These are phyloP conservation scores for Troides oblongomaculatus DNA, from an alignment of 2,888 invertebrate genomes.

Conservation along the genomic window DNA sequence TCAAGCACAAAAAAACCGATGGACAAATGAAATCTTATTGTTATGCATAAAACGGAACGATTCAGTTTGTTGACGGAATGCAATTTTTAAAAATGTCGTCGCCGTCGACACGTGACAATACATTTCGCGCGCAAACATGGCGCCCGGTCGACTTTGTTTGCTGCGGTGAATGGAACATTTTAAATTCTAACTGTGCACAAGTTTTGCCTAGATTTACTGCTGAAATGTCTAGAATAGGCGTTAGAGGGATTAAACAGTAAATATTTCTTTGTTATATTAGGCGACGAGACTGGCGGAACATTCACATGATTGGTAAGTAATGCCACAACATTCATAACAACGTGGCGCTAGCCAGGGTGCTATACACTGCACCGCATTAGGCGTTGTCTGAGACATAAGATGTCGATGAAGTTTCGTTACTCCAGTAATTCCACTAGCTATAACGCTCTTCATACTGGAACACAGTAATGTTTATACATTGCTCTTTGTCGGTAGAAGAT, in stretches of 20 bases:
- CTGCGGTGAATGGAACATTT: slow-evolving; percentile 13
- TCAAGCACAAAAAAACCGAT: too few species aligned
- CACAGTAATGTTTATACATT: too few species aligned
- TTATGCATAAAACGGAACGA: slow-evolving; percentile 17
- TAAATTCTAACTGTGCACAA: slow-evolving; percentile 14
- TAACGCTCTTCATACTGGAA: too few species aligned
- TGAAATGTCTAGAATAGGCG: slow-evolving; percentile 9
- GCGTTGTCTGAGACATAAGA: too few species aligned
- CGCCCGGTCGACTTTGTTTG: slow-evolving; percentile 20
- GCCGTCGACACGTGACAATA: slow-evolving; percentile 17
- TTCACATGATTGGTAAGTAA: too few species aligned
- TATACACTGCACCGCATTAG: too few species aligned
- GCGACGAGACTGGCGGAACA: too few species aligned
- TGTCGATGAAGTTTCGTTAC: too few species aligned
- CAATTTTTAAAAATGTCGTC: slow-evolving; percentile 25
- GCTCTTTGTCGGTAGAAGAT: too few species aligned
- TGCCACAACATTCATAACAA: too few species aligned
- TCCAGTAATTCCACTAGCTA: too few species aligned
- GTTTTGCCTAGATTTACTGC: slow-evolving; percentile 13
- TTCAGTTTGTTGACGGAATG: slow-evolving; percentile 4
- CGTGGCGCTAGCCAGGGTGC: too few species aligned
- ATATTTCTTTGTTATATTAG: background rate
- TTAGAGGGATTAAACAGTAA: slow-evolving; percentile 4
- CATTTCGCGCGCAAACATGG: slow-evolving; percentile 25
- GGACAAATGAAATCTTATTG: background rate